Conservation (phyloP, 2,888 invertebrate genomes). For the Troides helena region DNA sequence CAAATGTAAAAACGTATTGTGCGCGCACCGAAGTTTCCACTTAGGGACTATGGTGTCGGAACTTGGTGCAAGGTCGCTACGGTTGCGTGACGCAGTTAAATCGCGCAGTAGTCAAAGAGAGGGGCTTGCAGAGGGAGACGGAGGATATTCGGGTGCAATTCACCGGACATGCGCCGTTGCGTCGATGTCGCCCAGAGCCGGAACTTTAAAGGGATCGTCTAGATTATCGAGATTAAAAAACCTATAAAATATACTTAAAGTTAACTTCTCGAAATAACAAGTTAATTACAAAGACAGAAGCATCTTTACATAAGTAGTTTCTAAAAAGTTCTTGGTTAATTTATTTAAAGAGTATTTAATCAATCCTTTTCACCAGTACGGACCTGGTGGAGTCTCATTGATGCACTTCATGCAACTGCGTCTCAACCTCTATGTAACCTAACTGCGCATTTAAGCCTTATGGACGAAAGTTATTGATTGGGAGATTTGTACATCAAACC, state of each 20-base stretch:
- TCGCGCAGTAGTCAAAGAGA: conserved; percentile 17
- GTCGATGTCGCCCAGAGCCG: conserved; percentile 68
- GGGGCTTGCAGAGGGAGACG: conserved; percentile 1
- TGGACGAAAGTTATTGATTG: conserved; percentile 5
- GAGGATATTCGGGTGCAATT: conserved; percentile 36
- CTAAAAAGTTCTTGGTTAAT: not conserved
- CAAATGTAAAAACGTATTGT: conserved; percentile 69
- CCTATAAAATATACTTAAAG: not conserved
- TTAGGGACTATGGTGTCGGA: conserved; percentile 41
- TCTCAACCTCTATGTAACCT: not conserved
- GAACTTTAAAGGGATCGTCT: not conserved
- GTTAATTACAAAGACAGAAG: too few species aligned
- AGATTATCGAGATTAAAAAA: not conserved
- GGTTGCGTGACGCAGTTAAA: conserved; percentile 37
- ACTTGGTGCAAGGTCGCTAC: conserved; percentile 59
- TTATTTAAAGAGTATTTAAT: not conserved
- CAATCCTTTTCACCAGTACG: not conserved
- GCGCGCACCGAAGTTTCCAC: conserved; percentile 43
- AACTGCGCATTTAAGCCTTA: conserved; percentile 25
- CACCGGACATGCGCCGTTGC: conserved; percentile 73
- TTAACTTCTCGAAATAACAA: too few species aligned
- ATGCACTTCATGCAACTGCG: conserved; percentile 39
- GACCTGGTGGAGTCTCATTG: conserved; percentile 8
- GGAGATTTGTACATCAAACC: not conserved
- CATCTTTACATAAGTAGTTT: not conserved